Evolutionary conservation across 2,888 invertebrate genomes (phyloP).

Genomic region (Ligdia adustata): DNA sequence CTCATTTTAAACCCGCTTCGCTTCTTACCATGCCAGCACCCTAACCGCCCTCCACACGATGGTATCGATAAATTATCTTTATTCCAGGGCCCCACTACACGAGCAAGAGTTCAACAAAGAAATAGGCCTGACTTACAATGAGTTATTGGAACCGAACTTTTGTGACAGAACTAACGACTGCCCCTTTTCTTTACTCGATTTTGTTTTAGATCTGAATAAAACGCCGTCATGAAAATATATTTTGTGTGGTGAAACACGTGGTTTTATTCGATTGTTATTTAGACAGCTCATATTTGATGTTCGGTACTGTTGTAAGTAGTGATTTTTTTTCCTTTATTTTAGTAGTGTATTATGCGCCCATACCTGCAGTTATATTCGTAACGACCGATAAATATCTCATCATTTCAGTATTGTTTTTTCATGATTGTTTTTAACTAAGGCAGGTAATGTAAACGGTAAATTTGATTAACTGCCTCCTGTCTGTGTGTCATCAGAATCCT

Average conservation of each 20-base stretch:
- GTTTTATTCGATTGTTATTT: conserved; percentile 7
- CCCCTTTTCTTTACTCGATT: conserved; percentile 60
- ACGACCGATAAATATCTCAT: too few relatives aligned
- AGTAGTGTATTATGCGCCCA: too few relatives aligned
- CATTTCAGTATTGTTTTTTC: too few relatives aligned
- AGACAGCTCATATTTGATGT: too few relatives aligned
- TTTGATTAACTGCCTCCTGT: too few relatives aligned
- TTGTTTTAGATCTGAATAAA: conserved; percentile 61
- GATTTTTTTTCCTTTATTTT: too few relatives aligned
- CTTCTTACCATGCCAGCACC: conserved; percentile 5
- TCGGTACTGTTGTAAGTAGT: too few relatives aligned
- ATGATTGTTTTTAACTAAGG: too few relatives aligned
- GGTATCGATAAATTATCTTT: conserved; percentile 41
- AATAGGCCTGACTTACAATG: conserved; percentile 53
- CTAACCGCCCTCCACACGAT: conserved; percentile 23
- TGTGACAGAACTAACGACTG: conserved; percentile 61
- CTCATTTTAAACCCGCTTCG: too few relatives aligned
- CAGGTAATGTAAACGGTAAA: too few relatives aligned
- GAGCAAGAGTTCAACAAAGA: conserved; percentile 61
- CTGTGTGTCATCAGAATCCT: too few relatives aligned
- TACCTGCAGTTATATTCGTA: too few relatives aligned
- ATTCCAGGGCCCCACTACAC: conserved; percentile 58
- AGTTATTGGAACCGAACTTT: conserved; percentile 55
- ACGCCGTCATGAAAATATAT: conserved; percentile 41
- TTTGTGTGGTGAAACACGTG: conserved; percentile 5